These are phyloP conservation scores for Nomada ferruginata DNA, from an alignment of 2,888 invertebrate species.

Conservation along the genomic window DNA sequence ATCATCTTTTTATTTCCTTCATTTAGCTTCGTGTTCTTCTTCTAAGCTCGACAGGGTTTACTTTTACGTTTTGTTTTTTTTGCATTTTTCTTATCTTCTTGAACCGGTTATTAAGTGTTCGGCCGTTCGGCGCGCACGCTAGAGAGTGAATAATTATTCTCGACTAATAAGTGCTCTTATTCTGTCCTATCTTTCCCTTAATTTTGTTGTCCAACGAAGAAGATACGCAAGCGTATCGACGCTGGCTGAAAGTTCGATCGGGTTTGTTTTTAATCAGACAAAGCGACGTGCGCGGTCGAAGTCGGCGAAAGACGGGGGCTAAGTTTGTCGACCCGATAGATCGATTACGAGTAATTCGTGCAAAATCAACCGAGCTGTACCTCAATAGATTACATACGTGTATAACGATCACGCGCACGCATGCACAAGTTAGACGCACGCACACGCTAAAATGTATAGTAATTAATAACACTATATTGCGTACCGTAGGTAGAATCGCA, in stretches of 20 bases:
- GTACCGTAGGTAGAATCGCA: slow-evolving; percentile 47
- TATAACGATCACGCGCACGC: slow-evolving; percentile 42
- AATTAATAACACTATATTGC: slow-evolving; percentile 35
- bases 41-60: slow-evolving; percentile 53
- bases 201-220: slow-evolving; percentile 15
- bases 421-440: slow-evolving; percentile 33
- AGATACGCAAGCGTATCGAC: slow-evolving; percentile 45
- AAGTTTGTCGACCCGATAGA: slow-evolving; percentile 16
- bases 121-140: slow-evolving; percentile 39
- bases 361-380: slow-evolving; percentile 55
- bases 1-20: not conserved
- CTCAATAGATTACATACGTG: slow-evolving; percentile 43
- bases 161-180: not conserved
- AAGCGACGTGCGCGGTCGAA: slow-evolving; percentile 19
- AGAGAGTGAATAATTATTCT: not conserved
- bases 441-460: slow-evolving; percentile 49
- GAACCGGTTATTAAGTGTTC: not conserved
- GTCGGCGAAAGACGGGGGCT: not conserved
- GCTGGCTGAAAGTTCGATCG: slow-evolving; percentile 5
- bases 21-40: not conserved
- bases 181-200: not conserved
- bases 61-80: not conserved
- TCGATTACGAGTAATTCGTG: slow-evolving; percentile 19
- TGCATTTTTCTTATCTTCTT: not conserved
- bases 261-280: not conserved